Conservation (phyloP, 2,113 vertebrate species). For the Microcebus murinus region DNA sequence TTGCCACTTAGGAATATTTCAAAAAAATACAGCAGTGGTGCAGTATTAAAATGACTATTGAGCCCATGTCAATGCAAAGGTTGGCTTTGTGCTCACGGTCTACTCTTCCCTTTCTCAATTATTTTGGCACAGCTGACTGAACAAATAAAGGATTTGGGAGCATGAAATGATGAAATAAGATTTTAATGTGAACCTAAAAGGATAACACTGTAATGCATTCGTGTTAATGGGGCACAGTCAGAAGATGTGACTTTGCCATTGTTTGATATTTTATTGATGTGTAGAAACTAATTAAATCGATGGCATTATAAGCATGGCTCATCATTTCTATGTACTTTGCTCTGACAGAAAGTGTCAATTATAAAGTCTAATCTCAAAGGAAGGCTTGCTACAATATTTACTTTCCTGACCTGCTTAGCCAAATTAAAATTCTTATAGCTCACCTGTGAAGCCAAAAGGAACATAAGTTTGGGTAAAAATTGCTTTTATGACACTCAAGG, state of each 20-base stretch:
- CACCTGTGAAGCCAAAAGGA: slow-evolving; percentile 67
- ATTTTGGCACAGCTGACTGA: slow-evolving; percentile 27
- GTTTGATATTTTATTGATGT: slow-evolving; percentile 10
- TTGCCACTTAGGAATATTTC: not conserved
- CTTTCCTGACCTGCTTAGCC: slow-evolving; percentile 55
- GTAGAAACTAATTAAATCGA: slow-evolving; percentile 33
- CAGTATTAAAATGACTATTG: not conserved
- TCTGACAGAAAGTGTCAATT: slow-evolving; percentile 17
- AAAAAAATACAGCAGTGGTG: not conserved
- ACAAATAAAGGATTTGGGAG: not conserved
- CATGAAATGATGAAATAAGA: not conserved
- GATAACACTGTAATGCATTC: not conserved
- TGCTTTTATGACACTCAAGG: not conserved
- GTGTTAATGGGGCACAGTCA: not conserved
- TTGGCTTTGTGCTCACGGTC: not conserved
- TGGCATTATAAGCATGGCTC: not conserved
- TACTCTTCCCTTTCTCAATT: not conserved
- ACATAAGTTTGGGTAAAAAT: slow-evolving; percentile 53
- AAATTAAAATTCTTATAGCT: slow-evolving; percentile 65
- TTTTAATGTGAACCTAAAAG: not conserved
- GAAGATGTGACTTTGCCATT: not conserved
- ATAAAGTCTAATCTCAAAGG: slow-evolving; percentile 38
- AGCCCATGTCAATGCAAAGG: not conserved
- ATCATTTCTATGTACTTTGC: not conserved
- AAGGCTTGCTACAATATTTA: slow-evolving; percentile 27